Conservation (phyloP, 2,888 invertebrate species). For the Phengaris arion region DNA sequence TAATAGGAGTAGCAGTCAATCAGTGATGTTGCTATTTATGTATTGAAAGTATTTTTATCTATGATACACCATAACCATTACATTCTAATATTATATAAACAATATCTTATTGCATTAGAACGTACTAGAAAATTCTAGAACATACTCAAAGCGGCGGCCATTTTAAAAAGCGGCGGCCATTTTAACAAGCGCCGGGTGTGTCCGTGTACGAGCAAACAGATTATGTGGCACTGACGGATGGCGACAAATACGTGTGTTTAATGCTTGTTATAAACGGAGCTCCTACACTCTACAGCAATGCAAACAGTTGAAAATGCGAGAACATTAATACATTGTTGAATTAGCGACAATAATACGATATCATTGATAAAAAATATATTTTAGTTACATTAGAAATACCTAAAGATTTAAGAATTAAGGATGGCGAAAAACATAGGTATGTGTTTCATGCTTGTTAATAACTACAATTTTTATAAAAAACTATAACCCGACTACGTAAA, state of each 20-base stretch:
- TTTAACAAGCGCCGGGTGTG: not conserved
- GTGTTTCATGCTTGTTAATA: too few species aligned
- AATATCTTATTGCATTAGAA: not conserved
- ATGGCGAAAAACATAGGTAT: too few species aligned
- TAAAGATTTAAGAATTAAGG: too few species aligned
- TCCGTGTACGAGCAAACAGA: slow-evolving; percentile 16
- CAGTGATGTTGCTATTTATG: too few species aligned
- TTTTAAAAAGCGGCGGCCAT: not conserved
- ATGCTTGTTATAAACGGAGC: not conserved
- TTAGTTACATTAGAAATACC: too few species aligned
- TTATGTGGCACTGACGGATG: slow-evolving; percentile 22
- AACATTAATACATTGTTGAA: not conserved
- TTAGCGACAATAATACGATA: too few species aligned
- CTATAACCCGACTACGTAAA: too few species aligned
- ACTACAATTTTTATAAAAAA: too few species aligned
- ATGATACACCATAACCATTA: too few species aligned
- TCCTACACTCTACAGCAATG: not conserved
- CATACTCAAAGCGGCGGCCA: not conserved
- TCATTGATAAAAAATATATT: too few species aligned
- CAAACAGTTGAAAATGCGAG: not conserved
- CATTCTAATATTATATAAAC: not conserved
- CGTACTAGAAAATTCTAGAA: not conserved
- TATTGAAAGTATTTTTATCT: too few species aligned
- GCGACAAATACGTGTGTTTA: slow-evolving; percentile 21
- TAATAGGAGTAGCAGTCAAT: too few species aligned